Conservation (phyloP, 2,888 invertebrate genomes). For the Lycia hirtaria region DNA sequence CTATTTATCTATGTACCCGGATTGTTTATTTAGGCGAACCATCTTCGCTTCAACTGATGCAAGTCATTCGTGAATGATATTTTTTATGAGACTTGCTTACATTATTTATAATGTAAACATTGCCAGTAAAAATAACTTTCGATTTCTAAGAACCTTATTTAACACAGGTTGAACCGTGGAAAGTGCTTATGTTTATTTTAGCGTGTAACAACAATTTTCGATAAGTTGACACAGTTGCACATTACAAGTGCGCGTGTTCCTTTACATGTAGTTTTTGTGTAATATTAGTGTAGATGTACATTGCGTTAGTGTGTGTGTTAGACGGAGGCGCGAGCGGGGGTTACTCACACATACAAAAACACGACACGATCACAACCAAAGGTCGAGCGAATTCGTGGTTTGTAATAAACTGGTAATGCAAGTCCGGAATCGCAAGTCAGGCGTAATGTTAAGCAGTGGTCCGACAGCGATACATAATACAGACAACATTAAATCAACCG, state of each 20-base stretch:
- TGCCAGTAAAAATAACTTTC: constrained; percentile 48
- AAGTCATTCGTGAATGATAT: constrained; percentile 62
- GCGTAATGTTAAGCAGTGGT: constrained; percentile 39
- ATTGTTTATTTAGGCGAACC: constrained; percentile 58
- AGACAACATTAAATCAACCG: constrained; percentile 44
- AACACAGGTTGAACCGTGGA: constrained; percentile 9
- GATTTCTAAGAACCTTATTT: constrained; percentile 42
- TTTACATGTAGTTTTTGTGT: too few species aligned
- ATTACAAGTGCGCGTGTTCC: too few species aligned
- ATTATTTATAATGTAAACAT: constrained; percentile 44
- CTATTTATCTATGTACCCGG: constrained; percentile 73
- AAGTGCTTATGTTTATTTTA: constrained; percentile 21
- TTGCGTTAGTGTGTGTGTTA: too few species aligned
- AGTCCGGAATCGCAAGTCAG: constrained; percentile 15
- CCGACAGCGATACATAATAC: constrained; percentile 33
- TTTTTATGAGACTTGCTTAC: constrained; percentile 36
- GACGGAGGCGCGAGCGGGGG: too few species aligned
- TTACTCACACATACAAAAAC: too few species aligned
- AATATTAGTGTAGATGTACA: too few species aligned
- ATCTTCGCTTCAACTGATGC: constrained; percentile 59
- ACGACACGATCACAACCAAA: too few species aligned
- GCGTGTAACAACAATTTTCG: constrained; percentile 12
- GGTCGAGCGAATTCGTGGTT: too few species aligned
- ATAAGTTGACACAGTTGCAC: too few species aligned
- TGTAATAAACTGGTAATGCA: not conserved